These are phyloP conservation scores for Bellardia bayeri DNA, from an alignment of 2,888 invertebrate species.

Conservation along the genomic window DNA sequence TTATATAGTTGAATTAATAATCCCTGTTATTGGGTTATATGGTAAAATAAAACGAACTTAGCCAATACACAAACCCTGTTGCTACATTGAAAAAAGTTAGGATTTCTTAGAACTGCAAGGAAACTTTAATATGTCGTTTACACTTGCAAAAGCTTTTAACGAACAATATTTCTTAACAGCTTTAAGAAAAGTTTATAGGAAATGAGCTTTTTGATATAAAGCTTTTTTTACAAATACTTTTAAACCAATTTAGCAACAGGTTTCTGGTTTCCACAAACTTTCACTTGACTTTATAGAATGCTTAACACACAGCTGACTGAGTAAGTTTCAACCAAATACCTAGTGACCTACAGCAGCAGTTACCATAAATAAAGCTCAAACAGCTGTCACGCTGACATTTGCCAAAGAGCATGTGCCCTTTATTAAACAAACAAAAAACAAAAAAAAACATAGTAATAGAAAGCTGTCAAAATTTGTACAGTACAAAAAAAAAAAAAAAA, in stretches of 20 bases:
- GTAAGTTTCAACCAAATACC: background rate
- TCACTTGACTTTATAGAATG: background rate
- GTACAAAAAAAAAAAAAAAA: background rate
- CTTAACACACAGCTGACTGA: slow-evolving; percentile 21
- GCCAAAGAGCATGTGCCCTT: slow-evolving; percentile 68
- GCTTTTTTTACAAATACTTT: background rate
- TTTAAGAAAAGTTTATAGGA: too few relatives aligned
- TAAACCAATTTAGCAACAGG: slow-evolving; percentile 59
- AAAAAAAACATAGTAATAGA: background rate
- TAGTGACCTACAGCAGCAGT: slow-evolving; percentile 49
- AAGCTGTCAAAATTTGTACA: slow-evolving; percentile 18
- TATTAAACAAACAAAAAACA: slow-evolving; percentile 4
- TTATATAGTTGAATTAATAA: background rate
- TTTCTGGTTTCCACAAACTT: slow-evolving; percentile 13
- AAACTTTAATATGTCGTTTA: background rate
- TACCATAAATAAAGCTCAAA: slow-evolving; percentile 50
- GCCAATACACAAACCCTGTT: background rate
- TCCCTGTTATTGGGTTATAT: background rate
- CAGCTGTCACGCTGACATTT: slow-evolving; percentile 68
- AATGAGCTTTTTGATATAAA: background rate
- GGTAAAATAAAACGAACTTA: background rate
- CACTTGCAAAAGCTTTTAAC: background rate
- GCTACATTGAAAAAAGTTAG: background rate
- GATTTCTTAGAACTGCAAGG: background rate
- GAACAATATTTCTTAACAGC: too few relatives aligned